A percentile compares a stretch with the other conserved stretches of the same genome.
Evolutionary conservation across 2,113 vertebrate species (phyloP).

Genomic region (Sinosuthora webbiana): DNA sequence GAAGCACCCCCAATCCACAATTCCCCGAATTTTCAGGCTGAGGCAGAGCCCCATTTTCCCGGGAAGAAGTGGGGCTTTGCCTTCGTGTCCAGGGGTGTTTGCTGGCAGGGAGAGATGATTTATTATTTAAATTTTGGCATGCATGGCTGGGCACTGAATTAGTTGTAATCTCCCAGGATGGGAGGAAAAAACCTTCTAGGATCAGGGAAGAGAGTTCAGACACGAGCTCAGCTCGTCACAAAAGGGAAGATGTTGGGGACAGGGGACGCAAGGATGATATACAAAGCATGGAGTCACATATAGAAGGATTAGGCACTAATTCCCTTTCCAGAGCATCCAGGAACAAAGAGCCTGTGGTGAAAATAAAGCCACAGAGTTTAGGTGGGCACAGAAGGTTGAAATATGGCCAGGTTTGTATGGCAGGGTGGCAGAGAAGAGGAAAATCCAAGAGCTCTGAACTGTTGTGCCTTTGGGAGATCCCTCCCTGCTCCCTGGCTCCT

Average conservation of each 20-base stretch:
- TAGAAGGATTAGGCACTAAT: neutral
- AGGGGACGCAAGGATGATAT: neutral
- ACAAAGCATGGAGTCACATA: neutral
- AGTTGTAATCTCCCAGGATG: neutral
- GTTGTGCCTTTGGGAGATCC: neutral
- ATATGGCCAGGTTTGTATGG: accelerated
- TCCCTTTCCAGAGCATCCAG: neutral
- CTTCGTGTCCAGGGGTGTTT: neutral
- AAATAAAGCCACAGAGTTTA: neutral
- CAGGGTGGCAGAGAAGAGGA: neutral
- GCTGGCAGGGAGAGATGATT: neutral
- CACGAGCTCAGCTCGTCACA: neutral
- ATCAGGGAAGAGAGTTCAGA: neutral
- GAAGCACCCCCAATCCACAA: neutral
- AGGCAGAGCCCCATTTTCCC: neutral
- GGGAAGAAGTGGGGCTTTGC: neutral
- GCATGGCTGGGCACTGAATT: constrained; percentile 23
- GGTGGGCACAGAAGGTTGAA: neutral
- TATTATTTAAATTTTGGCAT: constrained; percentile 53
- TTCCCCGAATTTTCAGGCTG: neutral
- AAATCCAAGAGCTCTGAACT: neutral
- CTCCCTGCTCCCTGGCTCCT: neutral
- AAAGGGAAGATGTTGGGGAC: neutral
- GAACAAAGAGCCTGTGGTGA: neutral
- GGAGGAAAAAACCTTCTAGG: neutral